Evolutionary conservation across 2,797 vertebrate species (phyloP).

Genomic region (Pempheris klunzingeri): DNA sequence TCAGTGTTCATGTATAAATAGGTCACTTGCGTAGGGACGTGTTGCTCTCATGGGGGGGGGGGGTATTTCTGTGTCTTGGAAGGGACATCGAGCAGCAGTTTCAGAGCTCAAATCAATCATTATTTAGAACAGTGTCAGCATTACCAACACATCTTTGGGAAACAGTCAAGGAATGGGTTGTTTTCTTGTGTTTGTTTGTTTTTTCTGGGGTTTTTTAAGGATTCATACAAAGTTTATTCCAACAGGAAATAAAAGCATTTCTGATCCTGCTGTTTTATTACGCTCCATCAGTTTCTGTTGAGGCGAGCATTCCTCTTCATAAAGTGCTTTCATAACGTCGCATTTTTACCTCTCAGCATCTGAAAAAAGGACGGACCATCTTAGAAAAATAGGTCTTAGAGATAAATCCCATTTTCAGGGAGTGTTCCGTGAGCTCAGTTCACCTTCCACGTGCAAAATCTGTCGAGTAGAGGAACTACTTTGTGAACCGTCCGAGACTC

Average conservation of each 20-base stretch:
- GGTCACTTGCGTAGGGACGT: background rate
- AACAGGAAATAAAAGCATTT: constrained; percentile 28
- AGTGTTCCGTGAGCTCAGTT: background rate
- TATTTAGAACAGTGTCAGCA: background rate
- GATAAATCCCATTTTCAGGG: background rate
- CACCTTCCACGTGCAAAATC: background rate
- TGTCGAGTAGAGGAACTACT: constrained; percentile 41
- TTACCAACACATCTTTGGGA: constrained; percentile 3
- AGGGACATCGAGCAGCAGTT: background rate
- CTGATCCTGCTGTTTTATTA: constrained; percentile 4
- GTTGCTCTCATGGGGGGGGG: background rate
- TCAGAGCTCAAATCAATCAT: background rate
- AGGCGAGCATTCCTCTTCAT: constrained; percentile 34
- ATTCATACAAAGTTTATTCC: constrained; percentile 10
- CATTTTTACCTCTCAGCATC: constrained; percentile 5
- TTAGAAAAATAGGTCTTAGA: constrained; percentile 1
- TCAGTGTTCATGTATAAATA: constrained; percentile 26
- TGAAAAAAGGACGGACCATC: background rate
- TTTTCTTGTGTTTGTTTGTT: no score
- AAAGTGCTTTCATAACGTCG: constrained; percentile 72
- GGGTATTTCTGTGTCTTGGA: background rate
- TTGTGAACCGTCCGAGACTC: constrained; percentile 67
- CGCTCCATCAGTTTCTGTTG: background rate
- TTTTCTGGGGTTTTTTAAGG: background rate
- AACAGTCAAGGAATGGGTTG: background rate